phyloP scores from a whole-genome alignment of 2,888 invertebrate species.

The Carterocephalus palaemon region DNA sequence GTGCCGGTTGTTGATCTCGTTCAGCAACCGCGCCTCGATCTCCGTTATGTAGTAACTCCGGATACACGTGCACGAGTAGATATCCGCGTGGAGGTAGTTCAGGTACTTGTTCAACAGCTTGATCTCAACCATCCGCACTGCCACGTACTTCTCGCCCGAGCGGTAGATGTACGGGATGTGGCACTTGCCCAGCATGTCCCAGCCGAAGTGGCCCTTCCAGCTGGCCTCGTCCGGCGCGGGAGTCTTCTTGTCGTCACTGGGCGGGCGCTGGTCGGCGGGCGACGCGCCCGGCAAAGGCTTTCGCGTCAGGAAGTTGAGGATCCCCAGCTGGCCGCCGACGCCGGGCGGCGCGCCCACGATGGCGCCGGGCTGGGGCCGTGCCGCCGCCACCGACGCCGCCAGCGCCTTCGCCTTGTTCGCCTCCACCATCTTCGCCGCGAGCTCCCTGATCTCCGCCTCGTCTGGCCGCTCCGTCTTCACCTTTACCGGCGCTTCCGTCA shows the following conservation, averaged over 20 bases:
- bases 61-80: slow-evolving; percentile 94
- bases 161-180: slow-evolving; percentile 94
- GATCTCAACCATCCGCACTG: slow-evolving; percentile 96
- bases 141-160: slow-evolving; percentile 90
- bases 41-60: slow-evolving; percentile 96
- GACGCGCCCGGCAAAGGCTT: slow-evolving; percentile 52
- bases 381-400: slow-evolving; percentile 71
- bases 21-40: slow-evolving; percentile 91
- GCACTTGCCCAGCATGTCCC: slow-evolving; percentile 91
- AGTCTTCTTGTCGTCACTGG: slow-evolving; percentile 62
- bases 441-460: slow-evolving; percentile 91
- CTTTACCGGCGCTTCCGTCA: slow-evolving; percentile 63
- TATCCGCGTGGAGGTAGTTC: slow-evolving; percentile 91
- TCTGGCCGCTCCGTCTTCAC: slow-evolving; percentile 88
- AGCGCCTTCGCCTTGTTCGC: slow-evolving; percentile 84
- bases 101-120: slow-evolving; percentile 94
- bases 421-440: slow-evolving; percentile 93
- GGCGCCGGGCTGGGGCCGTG: slow-evolving; percentile 68
- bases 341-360: slow-evolving; percentile 55
- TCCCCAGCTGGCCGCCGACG: slow-evolving; percentile 75
- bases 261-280: slow-evolving; percentile 48
- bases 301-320: slow-evolving; percentile 80
- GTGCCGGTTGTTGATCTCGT: slow-evolving; percentile 95
- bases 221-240: slow-evolving; percentile 85
- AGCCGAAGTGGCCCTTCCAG: slow-evolving; percentile 91